phyloP scores from a whole-genome alignment of 1,140 invertebrate species.

The Phocides pigmalion region DNA sequence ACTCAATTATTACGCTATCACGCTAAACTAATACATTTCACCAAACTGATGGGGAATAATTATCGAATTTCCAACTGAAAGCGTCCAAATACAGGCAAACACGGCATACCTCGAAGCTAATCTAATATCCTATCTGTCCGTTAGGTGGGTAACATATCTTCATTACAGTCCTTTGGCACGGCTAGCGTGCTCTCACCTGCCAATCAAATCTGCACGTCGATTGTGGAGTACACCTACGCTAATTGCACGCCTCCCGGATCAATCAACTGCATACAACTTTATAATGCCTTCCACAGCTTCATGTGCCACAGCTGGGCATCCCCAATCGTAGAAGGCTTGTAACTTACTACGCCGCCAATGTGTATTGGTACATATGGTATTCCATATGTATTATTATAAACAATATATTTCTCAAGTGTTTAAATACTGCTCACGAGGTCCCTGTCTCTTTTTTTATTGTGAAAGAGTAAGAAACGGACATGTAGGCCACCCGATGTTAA shows the following conservation, averaged over 20 bases:
- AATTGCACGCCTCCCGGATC: conserved; percentile 1
- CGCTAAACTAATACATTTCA: background rate
- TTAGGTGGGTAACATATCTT: conserved; percentile 15
- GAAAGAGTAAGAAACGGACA: too few relatives aligned
- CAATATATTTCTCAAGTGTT: too few relatives aligned
- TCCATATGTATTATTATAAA: too few relatives aligned
- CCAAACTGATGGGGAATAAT: background rate
- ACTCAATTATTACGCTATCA: background rate
- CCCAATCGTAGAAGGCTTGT: too few relatives aligned
- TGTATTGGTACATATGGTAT: too few relatives aligned
- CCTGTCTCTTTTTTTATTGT: too few relatives aligned
- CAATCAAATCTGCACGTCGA: conserved; percentile 35
- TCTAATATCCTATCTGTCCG: conserved; percentile 11
- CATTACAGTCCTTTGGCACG: conserved; percentile 15
- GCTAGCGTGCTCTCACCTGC: conserved; percentile 17
- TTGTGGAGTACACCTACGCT: background rate
- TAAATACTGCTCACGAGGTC: too few relatives aligned
- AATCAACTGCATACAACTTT: conserved; percentile 1
- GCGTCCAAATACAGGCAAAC: conserved; percentile 21
- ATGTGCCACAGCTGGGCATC: too few relatives aligned
- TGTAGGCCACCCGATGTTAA: too few relatives aligned
- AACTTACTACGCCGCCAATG: too few relatives aligned
- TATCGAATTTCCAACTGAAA: conserved; percentile 25
- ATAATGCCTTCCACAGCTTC: too few relatives aligned
- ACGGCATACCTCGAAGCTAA: conserved; percentile 22